phyloP scores from a whole-genome alignment of 2,888 invertebrate species.

The Flabesymbios commensalis region DNA sequence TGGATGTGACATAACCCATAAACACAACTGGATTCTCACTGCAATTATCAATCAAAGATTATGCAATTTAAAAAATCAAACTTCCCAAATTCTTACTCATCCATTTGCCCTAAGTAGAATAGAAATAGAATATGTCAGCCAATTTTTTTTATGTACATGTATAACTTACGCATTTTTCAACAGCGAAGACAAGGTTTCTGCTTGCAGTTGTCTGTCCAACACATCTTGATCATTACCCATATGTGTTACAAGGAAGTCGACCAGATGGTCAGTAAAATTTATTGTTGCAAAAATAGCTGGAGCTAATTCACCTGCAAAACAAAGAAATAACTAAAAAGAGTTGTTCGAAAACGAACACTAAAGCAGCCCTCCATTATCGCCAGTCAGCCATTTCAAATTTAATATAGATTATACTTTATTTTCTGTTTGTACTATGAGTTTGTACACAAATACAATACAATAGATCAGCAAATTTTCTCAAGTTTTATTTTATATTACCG shows the following conservation, averaged over 20 bases:
- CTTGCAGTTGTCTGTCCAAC: constrained; percentile 59
- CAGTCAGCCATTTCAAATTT: no score
- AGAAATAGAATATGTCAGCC: no score
- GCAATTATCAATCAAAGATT: constrained; percentile 19
- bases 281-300: constrained; percentile 61
- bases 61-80: no score
- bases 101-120: no score
- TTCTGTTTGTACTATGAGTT: background rate
- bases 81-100: no score
- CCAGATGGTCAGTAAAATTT: constrained; percentile 54
- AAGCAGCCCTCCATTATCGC: no score
- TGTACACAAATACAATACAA: no score
- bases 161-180: constrained; percentile 48
- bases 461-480: no score
- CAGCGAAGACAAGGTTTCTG: constrained; percentile 52
- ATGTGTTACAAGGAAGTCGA: constrained; percentile 61
- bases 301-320: constrained; percentile 56
- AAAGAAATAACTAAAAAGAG: background rate
- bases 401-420: no score
- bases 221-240: constrained; percentile 62
- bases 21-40: constrained; percentile 60
- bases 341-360: no score
- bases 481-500: no score
- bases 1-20: constrained; percentile 61
- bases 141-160: no score